Conservation (phyloP, 2,113 vertebrate species). For the Erythrolamprus reginae region DNA sequence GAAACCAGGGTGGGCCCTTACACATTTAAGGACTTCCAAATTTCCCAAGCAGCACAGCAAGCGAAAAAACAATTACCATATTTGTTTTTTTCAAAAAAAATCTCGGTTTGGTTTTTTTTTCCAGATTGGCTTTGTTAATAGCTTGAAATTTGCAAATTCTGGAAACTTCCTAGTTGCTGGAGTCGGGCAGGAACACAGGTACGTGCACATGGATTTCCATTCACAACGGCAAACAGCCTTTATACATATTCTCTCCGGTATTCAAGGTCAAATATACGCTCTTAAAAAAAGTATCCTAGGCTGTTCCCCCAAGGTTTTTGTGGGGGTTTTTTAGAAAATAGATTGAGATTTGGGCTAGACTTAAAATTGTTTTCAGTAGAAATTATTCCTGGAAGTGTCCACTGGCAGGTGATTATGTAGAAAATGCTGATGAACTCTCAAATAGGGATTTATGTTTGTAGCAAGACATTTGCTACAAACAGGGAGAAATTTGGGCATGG, state of each 20-base stretch:
- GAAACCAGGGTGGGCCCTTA: not conserved
- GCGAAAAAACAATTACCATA: not conserved
- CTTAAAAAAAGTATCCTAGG: not conserved
- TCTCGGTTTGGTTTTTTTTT: not conserved
- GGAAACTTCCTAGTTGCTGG: constrained; percentile 92
- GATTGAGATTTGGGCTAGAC: too few relatives aligned
- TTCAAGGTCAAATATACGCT: not conserved
- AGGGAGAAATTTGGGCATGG: not conserved
- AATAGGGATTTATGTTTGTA: not conserved
- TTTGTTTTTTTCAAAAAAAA: not conserved
- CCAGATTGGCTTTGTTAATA: constrained; percentile 89
- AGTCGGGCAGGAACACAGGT: constrained; percentile 95
- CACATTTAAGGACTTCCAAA: not conserved
- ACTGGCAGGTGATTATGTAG: not conserved
- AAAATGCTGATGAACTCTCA: not conserved
- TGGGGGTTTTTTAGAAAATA: not conserved
- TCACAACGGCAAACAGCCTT: not conserved
- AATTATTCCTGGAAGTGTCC: not conserved
- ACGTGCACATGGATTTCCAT: not conserved
- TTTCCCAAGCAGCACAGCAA: not conserved
- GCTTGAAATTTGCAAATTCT: constrained; percentile 85
- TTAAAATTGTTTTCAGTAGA: not conserved
- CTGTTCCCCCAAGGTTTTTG: not conserved
- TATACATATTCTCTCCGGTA: not conserved
- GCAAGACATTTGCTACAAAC: too few relatives aligned